These are phyloP conservation scores for Megastigmus dorsalis DNA, from an alignment of 2,888 invertebrate genomes.

Conservation along the genomic window DNA sequence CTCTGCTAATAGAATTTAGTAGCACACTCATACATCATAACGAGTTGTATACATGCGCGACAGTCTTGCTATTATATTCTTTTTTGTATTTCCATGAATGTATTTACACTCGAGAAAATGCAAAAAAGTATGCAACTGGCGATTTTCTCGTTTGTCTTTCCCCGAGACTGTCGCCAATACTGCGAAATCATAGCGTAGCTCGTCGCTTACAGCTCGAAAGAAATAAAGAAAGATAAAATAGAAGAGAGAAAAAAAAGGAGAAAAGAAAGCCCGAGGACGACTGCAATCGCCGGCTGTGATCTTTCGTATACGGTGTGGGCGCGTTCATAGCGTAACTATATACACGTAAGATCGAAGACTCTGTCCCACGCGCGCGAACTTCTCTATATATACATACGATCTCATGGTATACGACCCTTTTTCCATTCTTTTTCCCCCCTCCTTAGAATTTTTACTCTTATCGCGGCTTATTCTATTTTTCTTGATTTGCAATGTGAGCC, in stretches of 20 bases:
- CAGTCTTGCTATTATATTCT: too few species aligned
- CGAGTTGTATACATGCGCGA: too few species aligned
- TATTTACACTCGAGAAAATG: too few species aligned
- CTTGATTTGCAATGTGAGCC: too few species aligned
- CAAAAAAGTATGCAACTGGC: background rate
- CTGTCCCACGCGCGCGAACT: background rate
- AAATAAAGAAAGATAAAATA: background rate
- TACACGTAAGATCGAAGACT: background rate
- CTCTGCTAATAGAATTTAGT: too few species aligned
- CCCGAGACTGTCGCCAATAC: slow-evolving; percentile 20
- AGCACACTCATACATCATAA: too few species aligned
- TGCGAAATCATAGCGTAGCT: too few species aligned
- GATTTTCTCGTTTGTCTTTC: slow-evolving; percentile 34
- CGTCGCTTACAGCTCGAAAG: too few species aligned
- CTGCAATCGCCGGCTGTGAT: slow-evolving; percentile 19
- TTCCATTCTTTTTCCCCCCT: background rate
- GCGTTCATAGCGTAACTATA: slow-evolving; percentile 35
- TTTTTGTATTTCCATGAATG: too few species aligned
- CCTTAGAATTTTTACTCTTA: background rate
- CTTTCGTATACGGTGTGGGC: slow-evolving; percentile 19
- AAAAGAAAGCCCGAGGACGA: slow-evolving; percentile 12
- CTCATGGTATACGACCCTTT: background rate
- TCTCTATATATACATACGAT: background rate
- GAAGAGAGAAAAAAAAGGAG: slow-evolving; percentile 1
- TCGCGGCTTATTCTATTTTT: background rate